phyloP scores from a whole-genome alignment of 2,113 vertebrate species.

The Myiozetetes cayanensis region DNA sequence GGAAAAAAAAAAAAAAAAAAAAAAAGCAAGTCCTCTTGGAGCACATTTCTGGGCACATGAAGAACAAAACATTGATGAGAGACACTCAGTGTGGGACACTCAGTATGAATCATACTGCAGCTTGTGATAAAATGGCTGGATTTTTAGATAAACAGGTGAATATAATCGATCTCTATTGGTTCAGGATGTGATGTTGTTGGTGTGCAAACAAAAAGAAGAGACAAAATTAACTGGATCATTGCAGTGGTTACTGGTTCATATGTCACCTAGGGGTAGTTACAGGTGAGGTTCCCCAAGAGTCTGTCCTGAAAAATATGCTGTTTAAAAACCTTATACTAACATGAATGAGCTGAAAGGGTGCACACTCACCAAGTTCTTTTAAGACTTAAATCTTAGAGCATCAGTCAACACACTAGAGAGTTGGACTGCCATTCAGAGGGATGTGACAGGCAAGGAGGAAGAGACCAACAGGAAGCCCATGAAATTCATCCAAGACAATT shows the following conservation, averaged over 20 bases:
- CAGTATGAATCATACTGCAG: fast-evolving
- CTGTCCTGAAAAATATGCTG: background rate
- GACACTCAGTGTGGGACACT: background rate
- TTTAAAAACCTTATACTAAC: background rate
- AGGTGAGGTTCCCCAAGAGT: background rate
- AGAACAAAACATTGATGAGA: background rate
- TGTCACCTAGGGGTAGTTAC: fast-evolving
- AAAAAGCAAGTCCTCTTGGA: background rate
- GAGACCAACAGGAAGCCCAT: background rate
- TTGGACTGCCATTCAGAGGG: background rate
- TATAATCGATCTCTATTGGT: background rate
- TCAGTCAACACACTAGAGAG: background rate
- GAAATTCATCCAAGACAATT: background rate
- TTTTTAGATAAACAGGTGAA: background rate
- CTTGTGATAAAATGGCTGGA: background rate
- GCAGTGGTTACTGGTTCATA: background rate
- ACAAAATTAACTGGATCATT: background rate
- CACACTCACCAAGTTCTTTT: background rate
- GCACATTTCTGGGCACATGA: background rate
- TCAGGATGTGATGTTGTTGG: background rate
- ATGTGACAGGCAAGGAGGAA: background rate
- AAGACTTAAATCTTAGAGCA: background rate
- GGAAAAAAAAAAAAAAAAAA: background rate
- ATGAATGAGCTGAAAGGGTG: background rate
- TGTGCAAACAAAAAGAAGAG: background rate